Conservation (phyloP, 2,888 invertebrate species). For the Hermaeophaga mercurialis region DNA sequence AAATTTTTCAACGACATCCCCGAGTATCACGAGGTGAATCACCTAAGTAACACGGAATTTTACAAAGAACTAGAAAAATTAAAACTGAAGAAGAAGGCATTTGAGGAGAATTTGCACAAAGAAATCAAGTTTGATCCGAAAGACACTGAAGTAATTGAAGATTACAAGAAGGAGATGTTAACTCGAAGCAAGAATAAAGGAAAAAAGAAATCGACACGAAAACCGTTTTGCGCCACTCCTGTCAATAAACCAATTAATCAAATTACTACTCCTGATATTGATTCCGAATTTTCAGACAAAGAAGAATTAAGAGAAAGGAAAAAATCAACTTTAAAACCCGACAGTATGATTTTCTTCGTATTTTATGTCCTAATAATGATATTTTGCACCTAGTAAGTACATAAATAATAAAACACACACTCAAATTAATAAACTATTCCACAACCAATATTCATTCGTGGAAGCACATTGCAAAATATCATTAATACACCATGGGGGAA, state of each 20-base stretch:
- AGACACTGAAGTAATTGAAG: constrained; percentile 51
- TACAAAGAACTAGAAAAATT: constrained; percentile 71
- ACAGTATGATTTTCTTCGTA: neutral
- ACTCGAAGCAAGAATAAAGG: constrained; percentile 30
- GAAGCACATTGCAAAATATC: no score
- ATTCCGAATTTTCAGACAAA: constrained; percentile 45
- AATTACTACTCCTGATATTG: constrained; percentile 17
- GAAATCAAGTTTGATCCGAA: constrained; percentile 47
- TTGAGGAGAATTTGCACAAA: constrained; percentile 50
- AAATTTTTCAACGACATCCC: constrained; percentile 81
- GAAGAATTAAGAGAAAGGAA: constrained; percentile 31
- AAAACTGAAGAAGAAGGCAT: constrained; percentile 66
- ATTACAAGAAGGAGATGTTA: constrained; percentile 51
- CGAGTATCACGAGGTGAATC: constrained; percentile 77
- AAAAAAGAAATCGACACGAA: constrained; percentile 41
- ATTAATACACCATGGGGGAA: no score
- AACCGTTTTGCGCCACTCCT: constrained; percentile 49
- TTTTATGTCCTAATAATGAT: neutral
- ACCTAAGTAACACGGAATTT: constrained; percentile 76
- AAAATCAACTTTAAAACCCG: constrained; percentile 16
- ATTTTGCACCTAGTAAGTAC: neutral
- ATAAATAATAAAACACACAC: no score
- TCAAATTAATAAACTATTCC: no score
- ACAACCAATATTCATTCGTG: no score
- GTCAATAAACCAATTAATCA: constrained; percentile 18